phyloP scores from a whole-genome alignment of 2,888 invertebrate species.

The Sussaba pulchella region DNA sequence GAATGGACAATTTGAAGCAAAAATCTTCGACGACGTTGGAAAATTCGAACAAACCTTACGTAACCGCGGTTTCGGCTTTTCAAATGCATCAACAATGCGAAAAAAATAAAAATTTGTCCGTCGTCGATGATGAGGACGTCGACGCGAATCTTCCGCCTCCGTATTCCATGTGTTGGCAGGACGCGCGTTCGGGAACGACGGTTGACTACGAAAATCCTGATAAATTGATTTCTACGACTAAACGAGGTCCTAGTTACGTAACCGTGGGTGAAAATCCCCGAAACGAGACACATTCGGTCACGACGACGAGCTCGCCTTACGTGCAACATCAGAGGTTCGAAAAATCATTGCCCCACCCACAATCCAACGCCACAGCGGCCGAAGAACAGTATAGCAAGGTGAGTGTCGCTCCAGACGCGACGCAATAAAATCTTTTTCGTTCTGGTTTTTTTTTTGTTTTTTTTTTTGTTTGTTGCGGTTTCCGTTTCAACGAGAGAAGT shows the following conservation, averaged over 20 bases:
- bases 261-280: conserved; percentile 74
- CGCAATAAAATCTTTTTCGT: conserved; percentile 71
- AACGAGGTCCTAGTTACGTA: conserved; percentile 75
- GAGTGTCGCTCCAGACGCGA: conserved; percentile 77
- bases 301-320: conserved; percentile 66
- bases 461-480: conserved; percentile 5
- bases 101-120: conserved; percentile 42
- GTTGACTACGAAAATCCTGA: conserved; percentile 39
- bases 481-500: neutral
- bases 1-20: neutral
- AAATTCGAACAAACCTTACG: conserved; percentile 71
- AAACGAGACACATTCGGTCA: no score
- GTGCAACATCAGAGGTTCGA: conserved; percentile 75
- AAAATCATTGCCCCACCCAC: conserved; percentile 68
- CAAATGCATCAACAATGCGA: conserved; percentile 72
- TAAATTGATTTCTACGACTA: conserved; percentile 22
- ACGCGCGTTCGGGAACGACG: conserved; percentile 59
- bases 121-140: conserved; percentile 50
- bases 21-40: conserved; percentile 11
- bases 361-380: conserved; percentile 51
- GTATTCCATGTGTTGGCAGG: conserved; percentile 72
- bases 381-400: conserved; percentile 82
- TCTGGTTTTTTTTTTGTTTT: conserved; percentile 18
- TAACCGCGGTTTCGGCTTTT: conserved; percentile 73
- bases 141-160: conserved; percentile 59